A percentile compares a stretch with the other conserved stretches of the same genome.
phyloP scores from a whole-genome alignment of 2,113 vertebrate genomes.

The Anseranas semipalmata region DNA sequence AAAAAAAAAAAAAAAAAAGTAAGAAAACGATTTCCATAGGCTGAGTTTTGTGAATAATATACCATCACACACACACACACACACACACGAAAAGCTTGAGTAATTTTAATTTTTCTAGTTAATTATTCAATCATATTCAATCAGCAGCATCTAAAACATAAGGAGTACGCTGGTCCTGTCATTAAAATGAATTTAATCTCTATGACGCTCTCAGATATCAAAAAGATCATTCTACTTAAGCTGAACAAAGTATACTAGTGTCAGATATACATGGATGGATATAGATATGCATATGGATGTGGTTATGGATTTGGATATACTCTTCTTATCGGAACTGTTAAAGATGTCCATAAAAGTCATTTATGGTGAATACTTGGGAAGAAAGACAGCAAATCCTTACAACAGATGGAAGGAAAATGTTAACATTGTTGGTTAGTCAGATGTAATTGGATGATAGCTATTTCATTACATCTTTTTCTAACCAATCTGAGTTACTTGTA shows the following conservation, averaged over 20 bases:
- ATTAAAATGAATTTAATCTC: background rate
- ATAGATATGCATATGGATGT: background rate
- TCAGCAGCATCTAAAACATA: background rate
- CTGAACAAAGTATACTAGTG: background rate
- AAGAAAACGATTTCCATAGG: background rate
- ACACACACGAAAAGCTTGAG: background rate
- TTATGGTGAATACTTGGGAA: background rate
- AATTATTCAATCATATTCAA: background rate
- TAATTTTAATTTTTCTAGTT: background rate
- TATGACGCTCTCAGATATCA: background rate
- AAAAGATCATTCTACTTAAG: background rate
- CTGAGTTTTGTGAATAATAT: background rate
- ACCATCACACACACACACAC: background rate
- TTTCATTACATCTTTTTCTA: background rate
- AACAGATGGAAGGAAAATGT: background rate
- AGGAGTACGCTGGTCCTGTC: background rate
- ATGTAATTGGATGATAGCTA: background rate
- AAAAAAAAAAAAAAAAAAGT: too few relatives aligned
- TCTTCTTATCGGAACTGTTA: background rate
- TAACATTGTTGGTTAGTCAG: background rate
- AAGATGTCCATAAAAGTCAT: background rate
- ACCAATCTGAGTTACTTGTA: background rate
- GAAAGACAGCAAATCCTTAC: background rate
- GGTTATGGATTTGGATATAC: background rate
- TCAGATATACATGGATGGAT: background rate